A percentile compares a stretch with the other conserved stretches of the same genome.
phyloP scores from a whole-genome alignment of 2,888 invertebrate genomes.

The Diadegma fenestrale region DNA sequence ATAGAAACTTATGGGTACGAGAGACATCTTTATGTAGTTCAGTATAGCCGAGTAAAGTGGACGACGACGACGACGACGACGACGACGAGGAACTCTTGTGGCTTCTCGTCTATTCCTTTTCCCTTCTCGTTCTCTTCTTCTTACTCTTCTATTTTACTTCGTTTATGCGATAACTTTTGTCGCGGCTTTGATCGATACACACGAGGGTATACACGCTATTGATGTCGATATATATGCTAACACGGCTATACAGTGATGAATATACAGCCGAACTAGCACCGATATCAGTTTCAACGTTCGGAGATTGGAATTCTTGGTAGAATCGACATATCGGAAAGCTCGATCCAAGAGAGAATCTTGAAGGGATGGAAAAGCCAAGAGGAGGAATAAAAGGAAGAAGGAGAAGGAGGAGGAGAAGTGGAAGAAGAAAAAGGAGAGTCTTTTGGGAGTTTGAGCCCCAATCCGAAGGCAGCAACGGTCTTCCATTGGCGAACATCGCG shows the following conservation, averaged over 20 bases:
- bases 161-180: slow-evolving; percentile 52
- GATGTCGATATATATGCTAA: background rate
- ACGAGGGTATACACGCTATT: background rate
- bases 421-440: slow-evolving; percentile 41
- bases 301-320: slow-evolving; percentile 63
- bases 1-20: background rate
- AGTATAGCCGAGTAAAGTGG: slow-evolving; percentile 3
- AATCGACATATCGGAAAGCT: slow-evolving; percentile 70
- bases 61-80: slow-evolving; percentile 9
- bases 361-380: background rate
- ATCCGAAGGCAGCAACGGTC: slow-evolving; percentile 56
- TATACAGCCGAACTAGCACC: background rate
- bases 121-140: background rate
- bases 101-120: slow-evolving; percentile 17
- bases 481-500: slow-evolving; percentile 52
- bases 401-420: background rate
- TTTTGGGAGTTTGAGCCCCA: slow-evolving; percentile 52
- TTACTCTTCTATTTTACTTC: background rate
- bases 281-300: slow-evolving; percentile 48
- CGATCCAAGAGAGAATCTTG: slow-evolving; percentile 2
- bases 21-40: slow-evolving; percentile 14
- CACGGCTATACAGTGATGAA: background rate
- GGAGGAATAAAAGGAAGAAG: slow-evolving; percentile 12
- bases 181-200: slow-evolving; percentile 50
- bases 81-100: slow-evolving; percentile 24